Percentiles rank a stretch among this genome's conserved stretches.
These are phyloP conservation scores for Drosophila paramelanica DNA, from an alignment of 2,888 invertebrate species.

Conservation along the genomic window DNA sequence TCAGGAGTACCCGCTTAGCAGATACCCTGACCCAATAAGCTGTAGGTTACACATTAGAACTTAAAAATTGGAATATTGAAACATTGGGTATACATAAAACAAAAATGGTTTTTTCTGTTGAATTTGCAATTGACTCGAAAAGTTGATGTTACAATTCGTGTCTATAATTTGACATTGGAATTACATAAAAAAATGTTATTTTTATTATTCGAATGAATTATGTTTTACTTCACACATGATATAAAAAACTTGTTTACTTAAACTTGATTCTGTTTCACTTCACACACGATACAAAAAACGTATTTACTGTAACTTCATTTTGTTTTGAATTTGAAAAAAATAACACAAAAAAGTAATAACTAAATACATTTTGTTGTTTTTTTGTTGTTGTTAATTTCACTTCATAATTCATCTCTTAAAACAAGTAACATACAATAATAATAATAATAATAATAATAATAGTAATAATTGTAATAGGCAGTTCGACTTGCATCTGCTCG, in stretches of 20 bases:
- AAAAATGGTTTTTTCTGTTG: not conserved
- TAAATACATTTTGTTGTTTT: constrained; percentile 5
- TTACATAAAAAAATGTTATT: not conserved
- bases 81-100: too few species aligned
- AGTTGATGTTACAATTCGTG: not conserved
- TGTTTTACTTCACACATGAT: constrained; percentile 21
- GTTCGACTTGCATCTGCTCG: constrained; percentile 22
- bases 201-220: constrained; percentile 17
- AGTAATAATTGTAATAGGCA: constrained; percentile 30
- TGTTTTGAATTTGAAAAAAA: constrained; percentile 1
- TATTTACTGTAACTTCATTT: constrained; percentile 4
- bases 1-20: too few species aligned
- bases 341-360: constrained; percentile 8
- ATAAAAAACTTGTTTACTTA: constrained; percentile 12
- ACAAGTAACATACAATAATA: constrained; percentile 6
- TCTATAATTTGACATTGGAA: not conserved
- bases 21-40: too few species aligned
- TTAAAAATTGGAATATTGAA: too few species aligned
- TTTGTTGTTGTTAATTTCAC: not conserved
- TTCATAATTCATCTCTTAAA: constrained; percentile 7
- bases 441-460: not conserved
- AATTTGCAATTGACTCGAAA: too few species aligned
- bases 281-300: constrained; percentile 8
- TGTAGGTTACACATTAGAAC: too few species aligned
- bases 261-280: not conserved